Percentiles rank a stretch among this genome's conserved stretches.
Evolutionary conservation across 1,140 invertebrate species (phyloP).

Genomic region (Ruditapes philippinarum): DNA sequence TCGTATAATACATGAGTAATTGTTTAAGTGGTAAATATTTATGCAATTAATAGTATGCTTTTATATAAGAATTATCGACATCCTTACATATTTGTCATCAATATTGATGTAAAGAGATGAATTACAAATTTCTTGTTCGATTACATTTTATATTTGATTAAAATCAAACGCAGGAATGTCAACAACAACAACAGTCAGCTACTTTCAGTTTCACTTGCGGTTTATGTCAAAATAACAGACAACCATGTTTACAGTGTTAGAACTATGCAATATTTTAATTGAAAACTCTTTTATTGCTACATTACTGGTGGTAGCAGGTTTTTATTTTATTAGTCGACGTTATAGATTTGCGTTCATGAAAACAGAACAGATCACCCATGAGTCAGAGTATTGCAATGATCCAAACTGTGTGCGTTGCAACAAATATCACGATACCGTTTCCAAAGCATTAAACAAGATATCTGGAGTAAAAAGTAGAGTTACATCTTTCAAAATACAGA

Average conservation of each 20-base stretch:
- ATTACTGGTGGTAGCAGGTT: background rate
- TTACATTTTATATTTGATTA: no score
- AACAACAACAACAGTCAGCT: background rate
- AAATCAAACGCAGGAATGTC: background rate
- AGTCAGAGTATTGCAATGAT: constrained; percentile 66
- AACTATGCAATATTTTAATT: background rate
- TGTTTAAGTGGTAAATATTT: no score
- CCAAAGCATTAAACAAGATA: constrained; percentile 56
- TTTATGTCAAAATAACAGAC: no score
- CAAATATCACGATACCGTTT: constrained; percentile 64
- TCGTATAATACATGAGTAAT: no score
- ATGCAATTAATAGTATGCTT: no score
- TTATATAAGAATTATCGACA: no score
- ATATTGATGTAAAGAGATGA: no score
- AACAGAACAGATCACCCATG: background rate
- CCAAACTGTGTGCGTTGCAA: constrained; percentile 78
- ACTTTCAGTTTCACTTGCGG: constrained; percentile 32
- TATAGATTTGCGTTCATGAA: constrained; percentile 38
- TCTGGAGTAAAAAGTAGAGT: background rate
- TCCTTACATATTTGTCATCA: no score
- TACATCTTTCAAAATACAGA: constrained; percentile 31
- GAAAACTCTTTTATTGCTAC: constrained; percentile 3
- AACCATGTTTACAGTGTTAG: no score
- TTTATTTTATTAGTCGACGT: background rate
- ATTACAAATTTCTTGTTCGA: no score